These are phyloP conservation scores for Tapera naevia DNA, from an alignment of 2,797 vertebrate genomes.

Conservation along the genomic window DNA sequence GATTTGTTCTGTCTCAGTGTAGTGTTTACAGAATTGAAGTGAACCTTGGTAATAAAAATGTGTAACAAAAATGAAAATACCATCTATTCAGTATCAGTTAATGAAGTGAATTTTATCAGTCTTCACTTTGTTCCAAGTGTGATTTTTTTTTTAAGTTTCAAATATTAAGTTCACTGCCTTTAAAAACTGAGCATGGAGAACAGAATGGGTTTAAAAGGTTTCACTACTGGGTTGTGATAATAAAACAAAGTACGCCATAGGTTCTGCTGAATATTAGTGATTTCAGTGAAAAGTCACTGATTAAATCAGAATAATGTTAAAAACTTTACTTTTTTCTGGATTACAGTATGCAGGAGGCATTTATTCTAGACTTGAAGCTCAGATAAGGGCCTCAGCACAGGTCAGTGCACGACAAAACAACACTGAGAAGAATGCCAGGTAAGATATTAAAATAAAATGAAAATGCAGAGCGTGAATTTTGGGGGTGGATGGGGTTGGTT, in stretches of 20 bases:
- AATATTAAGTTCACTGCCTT: not conserved
- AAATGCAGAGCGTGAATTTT: not conserved
- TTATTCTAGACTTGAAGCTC: conserved; percentile 91
- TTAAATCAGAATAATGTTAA: not conserved
- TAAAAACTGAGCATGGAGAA: not conserved
- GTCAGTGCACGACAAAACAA: conserved; percentile 78
- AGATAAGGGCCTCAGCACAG: conserved; percentile 85
- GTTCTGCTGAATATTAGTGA: not conserved
- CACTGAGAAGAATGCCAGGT: conserved; percentile 89
- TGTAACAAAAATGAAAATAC: not conserved
- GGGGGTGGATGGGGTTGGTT: not conserved
- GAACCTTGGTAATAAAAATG: not conserved
- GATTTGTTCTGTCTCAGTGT: not conserved
- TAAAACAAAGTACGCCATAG: not conserved
- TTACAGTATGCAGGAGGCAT: conserved; percentile 90
- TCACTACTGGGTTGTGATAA: not conserved
- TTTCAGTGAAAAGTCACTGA: not conserved
- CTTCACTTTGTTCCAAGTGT: not conserved
- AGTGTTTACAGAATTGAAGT: not conserved
- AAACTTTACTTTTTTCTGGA: not conserved
- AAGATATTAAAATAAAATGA: not conserved
- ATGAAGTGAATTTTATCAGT: not conserved
- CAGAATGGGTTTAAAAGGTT: not conserved
- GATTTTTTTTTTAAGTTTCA: not conserved
- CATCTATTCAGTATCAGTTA: not conserved